These are phyloP conservation scores for Phrynosoma platyrhinos DNA, from an alignment of 2,113 vertebrate genomes.

Conservation along the genomic window DNA sequence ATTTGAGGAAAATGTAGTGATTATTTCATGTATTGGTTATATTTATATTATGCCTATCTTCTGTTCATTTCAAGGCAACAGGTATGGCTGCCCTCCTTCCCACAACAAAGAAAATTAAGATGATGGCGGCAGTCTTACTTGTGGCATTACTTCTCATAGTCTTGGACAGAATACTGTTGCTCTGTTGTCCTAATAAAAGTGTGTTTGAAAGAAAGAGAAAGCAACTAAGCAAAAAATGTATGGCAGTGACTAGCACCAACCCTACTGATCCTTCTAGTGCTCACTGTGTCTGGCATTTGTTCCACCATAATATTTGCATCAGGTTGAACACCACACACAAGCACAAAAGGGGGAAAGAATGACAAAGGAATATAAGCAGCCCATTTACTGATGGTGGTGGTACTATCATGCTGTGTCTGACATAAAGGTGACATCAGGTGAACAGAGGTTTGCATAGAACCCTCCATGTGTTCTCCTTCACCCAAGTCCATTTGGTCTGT, in stretches of 20 bases:
- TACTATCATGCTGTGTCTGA: not conserved
- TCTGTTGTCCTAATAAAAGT: not conserved
- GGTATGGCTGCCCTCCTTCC: no score
- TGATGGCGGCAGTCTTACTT: not conserved
- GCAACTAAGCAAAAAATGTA: not conserved
- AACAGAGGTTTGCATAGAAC: not conserved
- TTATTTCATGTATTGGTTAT: no score
- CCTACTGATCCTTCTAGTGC: no score
- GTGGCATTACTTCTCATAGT: not conserved
- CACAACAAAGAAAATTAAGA: not conserved
- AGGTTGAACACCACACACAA: not conserved
- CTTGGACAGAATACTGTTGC: not conserved
- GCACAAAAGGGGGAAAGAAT: not conserved
- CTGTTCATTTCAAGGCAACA: no score
- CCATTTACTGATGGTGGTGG: no score
- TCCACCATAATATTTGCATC: no score
- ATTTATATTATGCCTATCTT: no score
- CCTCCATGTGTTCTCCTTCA: no score
- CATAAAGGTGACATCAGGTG: not conserved
- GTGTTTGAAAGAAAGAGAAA: not conserved
- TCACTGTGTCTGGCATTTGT: not conserved
- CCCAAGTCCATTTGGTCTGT: not conserved
- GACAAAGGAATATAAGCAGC: not conserved
- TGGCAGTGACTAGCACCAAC: not conserved
- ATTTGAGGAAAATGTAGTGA: no score